These are phyloP conservation scores for Sebastes taczanowskii DNA, from an alignment of 2,797 vertebrate genomes.

Conservation along the genomic window DNA sequence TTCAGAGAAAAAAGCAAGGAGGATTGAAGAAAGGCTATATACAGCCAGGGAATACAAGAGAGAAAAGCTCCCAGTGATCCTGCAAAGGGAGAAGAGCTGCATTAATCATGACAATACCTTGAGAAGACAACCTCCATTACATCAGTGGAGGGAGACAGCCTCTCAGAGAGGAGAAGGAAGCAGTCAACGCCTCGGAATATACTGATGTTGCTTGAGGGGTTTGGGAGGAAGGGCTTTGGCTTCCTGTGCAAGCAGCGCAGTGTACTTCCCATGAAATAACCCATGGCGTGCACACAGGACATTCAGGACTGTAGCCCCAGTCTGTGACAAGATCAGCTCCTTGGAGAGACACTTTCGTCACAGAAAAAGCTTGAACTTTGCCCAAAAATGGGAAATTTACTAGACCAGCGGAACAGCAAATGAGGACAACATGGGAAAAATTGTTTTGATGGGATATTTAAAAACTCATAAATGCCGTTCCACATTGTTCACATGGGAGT, in stretches of 20 bases:
- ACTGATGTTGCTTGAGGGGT: constrained; percentile 59
- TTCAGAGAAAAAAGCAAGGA: constrained; percentile 32
- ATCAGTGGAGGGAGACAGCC: constrained; percentile 57
- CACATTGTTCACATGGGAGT: constrained; percentile 4
- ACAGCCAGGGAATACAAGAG: constrained; percentile 49
- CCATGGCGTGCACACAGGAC: constrained; percentile 51
- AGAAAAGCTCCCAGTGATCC: constrained; percentile 48
- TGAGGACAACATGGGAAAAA: constrained; percentile 19
- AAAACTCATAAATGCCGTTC: constrained; percentile 29
- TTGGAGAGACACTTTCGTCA: constrained; percentile 45
- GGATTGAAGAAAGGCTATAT: constrained; percentile 46
- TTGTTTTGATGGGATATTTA: constrained; percentile 22
- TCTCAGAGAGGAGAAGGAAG: constrained; percentile 51
- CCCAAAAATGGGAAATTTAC: constrained; percentile 26
- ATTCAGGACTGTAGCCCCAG: constrained; percentile 20
- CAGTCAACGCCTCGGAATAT: constrained; percentile 53
- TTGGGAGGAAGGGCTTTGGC: constrained; percentile 56
- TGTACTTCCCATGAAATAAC: constrained; percentile 62
- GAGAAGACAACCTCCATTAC: constrained; percentile 74
- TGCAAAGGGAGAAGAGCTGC: constrained; percentile 55
- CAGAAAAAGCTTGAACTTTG: constrained; percentile 53
- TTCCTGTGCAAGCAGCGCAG: constrained; percentile 44
- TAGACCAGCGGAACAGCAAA: neutral
- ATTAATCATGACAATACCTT: constrained; percentile 83
- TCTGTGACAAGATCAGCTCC: constrained; percentile 55